Conservation (phyloP, 2,888 invertebrate genomes). For the Lucinisca nassula region DNA sequence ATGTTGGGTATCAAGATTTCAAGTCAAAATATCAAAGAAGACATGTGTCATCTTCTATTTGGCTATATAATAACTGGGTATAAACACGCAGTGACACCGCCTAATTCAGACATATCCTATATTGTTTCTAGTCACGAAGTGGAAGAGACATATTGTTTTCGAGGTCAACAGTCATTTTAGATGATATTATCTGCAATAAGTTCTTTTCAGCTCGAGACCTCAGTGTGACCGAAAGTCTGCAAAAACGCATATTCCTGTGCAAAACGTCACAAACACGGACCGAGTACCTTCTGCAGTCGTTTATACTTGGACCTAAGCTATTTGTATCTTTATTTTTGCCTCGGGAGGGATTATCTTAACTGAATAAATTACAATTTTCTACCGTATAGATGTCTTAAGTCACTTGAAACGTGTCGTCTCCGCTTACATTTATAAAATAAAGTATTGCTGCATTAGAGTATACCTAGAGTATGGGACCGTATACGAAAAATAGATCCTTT, state of each 20-base stretch:
- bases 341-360: not conserved
- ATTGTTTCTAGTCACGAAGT: conserved; percentile 59
- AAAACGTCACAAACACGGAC: not conserved
- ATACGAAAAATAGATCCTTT: conserved; percentile 11
- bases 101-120: not conserved
- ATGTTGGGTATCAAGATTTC: conserved; percentile 14
- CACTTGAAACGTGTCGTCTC: not conserved
- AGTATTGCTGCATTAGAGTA: not conserved
- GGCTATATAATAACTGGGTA: not conserved
- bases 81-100: conserved; percentile 12
- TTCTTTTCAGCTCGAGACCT: not conserved
- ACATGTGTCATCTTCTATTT: not conserved
- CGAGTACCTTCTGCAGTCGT: not conserved
- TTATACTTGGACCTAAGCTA: not conserved
- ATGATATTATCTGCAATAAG: not conserved
- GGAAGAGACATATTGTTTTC: conserved; percentile 52
- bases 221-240: not conserved
- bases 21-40: conserved; percentile 8
- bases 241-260: not conserved
- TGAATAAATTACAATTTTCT: not conserved
- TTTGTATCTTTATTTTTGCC: not conserved
- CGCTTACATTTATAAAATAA: not conserved
- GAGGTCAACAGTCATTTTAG: conserved; percentile 10
- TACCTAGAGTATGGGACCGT: not conserved
- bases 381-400: not conserved